phyloP scores from a whole-genome alignment of 1,140 invertebrate genomes.

The Myzus persicae region DNA sequence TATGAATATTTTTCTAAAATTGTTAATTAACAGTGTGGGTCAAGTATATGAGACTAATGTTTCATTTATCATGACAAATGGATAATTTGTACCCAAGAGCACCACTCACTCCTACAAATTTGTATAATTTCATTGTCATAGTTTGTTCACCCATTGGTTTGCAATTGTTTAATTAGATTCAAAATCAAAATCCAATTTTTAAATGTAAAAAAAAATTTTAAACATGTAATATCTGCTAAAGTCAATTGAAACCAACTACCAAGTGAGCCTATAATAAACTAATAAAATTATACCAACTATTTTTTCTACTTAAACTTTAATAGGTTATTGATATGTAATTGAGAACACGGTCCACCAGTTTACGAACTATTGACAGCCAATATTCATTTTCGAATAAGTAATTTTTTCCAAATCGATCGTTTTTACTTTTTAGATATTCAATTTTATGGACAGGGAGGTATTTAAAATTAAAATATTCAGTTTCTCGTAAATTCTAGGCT shows the following conservation, averaged over 20 bases:
- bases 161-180: no score
- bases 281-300: neutral
- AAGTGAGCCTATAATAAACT: neutral
- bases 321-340: neutral
- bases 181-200: no score
- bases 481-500: neutral
- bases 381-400: neutral
- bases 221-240: neutral
- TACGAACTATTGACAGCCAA: neutral
- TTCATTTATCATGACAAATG: no score
- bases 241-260: neutral
- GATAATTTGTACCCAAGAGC: no score
- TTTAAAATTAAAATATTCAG: constrained; percentile 8
- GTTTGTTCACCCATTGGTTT: neutral
- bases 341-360: neutral
- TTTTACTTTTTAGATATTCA: neutral
- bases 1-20: no score
- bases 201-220: neutral
- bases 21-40: no score
- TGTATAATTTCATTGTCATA: neutral
- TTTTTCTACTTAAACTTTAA: neutral
- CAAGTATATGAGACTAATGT: no score
- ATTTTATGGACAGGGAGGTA: neutral
- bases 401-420: neutral
- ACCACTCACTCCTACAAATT: neutral